Percentiles rank a stretch among this genome's conserved stretches.
phyloP scores from a whole-genome alignment of 2,888 invertebrate genomes.

The Epinotia bilunana region DNA sequence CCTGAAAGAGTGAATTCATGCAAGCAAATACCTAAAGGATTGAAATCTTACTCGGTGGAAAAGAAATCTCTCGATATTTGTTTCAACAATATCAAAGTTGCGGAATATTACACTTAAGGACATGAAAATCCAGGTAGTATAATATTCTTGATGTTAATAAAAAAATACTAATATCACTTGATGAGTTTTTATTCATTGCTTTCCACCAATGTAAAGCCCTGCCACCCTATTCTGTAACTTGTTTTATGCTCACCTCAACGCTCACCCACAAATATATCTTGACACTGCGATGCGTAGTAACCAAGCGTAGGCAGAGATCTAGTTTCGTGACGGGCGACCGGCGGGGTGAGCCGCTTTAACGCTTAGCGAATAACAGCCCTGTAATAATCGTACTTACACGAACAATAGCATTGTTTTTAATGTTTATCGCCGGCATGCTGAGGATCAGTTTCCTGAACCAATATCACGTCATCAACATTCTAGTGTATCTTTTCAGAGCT shows the following conservation, averaged over 20 bases:
- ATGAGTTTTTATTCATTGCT: background rate
- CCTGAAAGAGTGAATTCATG: too few species aligned
- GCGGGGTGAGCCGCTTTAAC: too few species aligned
- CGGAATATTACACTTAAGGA: background rate
- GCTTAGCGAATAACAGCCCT: too few species aligned
- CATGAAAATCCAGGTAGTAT: background rate
- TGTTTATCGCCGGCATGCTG: background rate
- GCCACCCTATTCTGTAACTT: too few species aligned
- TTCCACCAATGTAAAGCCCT: too few species aligned
- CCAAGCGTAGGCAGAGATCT: too few species aligned
- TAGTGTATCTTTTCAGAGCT: conserved; percentile 46
- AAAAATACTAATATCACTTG: background rate
- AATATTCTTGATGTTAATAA: background rate
- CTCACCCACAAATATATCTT: too few species aligned
- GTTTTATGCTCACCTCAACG: too few species aligned
- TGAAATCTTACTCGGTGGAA: background rate
- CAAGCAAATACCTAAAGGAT: background rate
- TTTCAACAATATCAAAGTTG: background rate
- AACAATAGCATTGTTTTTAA: background rate
- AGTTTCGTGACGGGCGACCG: too few species aligned
- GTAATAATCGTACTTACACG: background rate
- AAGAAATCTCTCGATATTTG: background rate
- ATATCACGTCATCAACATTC: conserved; percentile 18
- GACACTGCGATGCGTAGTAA: too few species aligned
- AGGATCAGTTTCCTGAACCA: background rate